These are phyloP conservation scores for Scelioninae gen. 1 DNA, from an alignment of 2,888 invertebrate species.

Conservation along the genomic window DNA sequence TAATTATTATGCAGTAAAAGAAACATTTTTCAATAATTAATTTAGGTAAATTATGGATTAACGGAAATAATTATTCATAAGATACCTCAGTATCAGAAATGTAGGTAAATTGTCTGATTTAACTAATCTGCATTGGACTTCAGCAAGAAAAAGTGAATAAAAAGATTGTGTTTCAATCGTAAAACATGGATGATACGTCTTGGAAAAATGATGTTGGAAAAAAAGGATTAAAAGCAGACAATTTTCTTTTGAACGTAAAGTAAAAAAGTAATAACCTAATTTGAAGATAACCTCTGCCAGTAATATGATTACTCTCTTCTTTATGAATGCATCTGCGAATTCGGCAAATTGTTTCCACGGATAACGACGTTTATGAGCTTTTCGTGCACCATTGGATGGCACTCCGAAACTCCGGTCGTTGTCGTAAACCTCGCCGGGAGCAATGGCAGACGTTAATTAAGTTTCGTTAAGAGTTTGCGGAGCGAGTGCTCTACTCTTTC, in stretches of 20 bases:
- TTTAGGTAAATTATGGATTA: too few relatives aligned
- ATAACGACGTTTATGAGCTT: constrained; percentile 74
- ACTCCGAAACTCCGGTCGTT: constrained; percentile 71
- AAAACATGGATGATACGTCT: constrained; percentile 13
- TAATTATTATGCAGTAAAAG: too few relatives aligned
- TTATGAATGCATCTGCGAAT: constrained; percentile 73
- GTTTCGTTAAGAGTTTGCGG: constrained; percentile 80
- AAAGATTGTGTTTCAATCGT: constrained; percentile 20
- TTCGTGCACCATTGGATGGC: constrained; percentile 69
- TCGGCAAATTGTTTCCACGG: constrained; percentile 72
- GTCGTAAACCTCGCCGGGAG: constrained; percentile 77
- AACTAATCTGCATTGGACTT: background rate
- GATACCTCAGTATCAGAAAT: background rate
- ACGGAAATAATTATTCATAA: background rate
- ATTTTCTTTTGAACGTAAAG: constrained; percentile 40
- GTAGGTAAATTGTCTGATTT: background rate
- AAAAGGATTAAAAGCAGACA: constrained; percentile 20
- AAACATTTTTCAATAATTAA: background rate
- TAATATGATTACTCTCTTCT: constrained; percentile 69
- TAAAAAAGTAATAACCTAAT: constrained; percentile 55
- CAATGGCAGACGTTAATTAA: constrained; percentile 81
- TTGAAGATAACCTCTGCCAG: constrained; percentile 48
- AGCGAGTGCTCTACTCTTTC: constrained; percentile 71
- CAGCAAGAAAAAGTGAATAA: constrained; percentile 1
- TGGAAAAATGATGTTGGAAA: background rate